Percentiles rank a stretch among this genome's conserved stretches.
These are phyloP conservation scores for Apaloderma vittatum DNA, from an alignment of 2,113 vertebrate genomes.

Conservation along the genomic window DNA sequence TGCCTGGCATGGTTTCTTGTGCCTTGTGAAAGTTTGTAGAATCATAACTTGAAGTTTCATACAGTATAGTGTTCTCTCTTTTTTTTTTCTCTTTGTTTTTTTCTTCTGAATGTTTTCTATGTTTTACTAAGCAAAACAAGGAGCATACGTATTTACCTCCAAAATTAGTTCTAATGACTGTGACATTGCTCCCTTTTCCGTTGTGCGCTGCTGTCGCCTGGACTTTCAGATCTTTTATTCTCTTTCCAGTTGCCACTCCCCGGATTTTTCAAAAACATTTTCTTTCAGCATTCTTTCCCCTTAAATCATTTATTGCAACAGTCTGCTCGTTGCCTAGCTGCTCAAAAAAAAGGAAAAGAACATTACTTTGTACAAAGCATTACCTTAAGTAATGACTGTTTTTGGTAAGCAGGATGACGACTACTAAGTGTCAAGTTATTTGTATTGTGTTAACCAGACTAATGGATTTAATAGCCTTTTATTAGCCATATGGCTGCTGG, in stretches of 20 bases:
- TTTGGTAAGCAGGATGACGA: background rate
- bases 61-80: background rate
- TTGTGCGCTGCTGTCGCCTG: background rate
- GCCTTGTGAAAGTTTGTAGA: background rate
- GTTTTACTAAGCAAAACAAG: background rate
- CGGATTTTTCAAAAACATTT: slow-evolving; percentile 28
- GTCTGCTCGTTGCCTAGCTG: background rate
- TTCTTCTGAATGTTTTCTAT: background rate
- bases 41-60: background rate
- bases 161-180: background rate
- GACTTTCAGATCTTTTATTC: slow-evolving; percentile 11
- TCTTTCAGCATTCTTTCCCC: slow-evolving; percentile 56
- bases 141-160: background rate
- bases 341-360: slow-evolving; percentile 11
- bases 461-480: background rate
- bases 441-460: background rate
- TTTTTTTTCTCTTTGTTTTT: background rate
- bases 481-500: background rate
- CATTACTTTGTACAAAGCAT: background rate
- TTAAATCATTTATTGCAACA: slow-evolving; percentile 54
- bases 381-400: background rate
- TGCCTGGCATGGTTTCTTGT: background rate
- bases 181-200: background rate
- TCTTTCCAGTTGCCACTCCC: slow-evolving; percentile 45
- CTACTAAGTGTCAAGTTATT: background rate